Evolutionary conservation across 2,888 invertebrate genomes (phyloP), one percentile per base, ranked within the genome.

Genomic region (Mimas tiliae): DNA sequence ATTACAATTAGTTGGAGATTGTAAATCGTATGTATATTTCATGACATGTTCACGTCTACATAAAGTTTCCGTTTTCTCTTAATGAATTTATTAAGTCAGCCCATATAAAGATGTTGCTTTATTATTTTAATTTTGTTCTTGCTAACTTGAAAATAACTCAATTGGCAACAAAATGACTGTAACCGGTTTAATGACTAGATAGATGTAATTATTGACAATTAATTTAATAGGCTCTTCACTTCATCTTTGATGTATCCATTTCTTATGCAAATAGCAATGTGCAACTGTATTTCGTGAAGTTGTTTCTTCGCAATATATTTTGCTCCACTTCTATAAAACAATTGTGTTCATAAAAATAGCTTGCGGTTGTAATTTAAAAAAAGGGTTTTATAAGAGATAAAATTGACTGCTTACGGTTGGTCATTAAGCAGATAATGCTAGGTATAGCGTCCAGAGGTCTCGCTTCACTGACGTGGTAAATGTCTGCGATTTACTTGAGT

Each of bases 381-480:
- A 42, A 42, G 58, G 19, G 16, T 38, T 14, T 12, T 12, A 12
- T 27, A 12, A 33, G 14, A 21, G 3, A 58, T 42, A 19, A 38
- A 58, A 42, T 58, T 58, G 19, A 6, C 19, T 42, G 50, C 50
- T 50, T 50, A 50, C 19, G 50, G 19, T 50, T 50, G 19, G 50
- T 50, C 19, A 58, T 12, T 16, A 16, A 19, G 38, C 38, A 42
- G 42, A 19, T 58, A 58, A 58, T 58, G 58, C 38, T 21, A 19
- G 58, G 58, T 38, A 58, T 19, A 42, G 34, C 38, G 34, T 38
- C 34, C 51, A 70, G 64, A 67, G 68, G 69, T 74, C 66, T 62
- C 69, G 75, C 72, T 75, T 73, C 74, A 78, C 63, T 75, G 71
- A 70, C 65, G 70, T 72, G 68, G 77, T 79, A 76, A 81, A 79